Base-by-base conservation (phyloP, 2,113 vertebrate species). In the Falcunculus frontatus region DNA sequence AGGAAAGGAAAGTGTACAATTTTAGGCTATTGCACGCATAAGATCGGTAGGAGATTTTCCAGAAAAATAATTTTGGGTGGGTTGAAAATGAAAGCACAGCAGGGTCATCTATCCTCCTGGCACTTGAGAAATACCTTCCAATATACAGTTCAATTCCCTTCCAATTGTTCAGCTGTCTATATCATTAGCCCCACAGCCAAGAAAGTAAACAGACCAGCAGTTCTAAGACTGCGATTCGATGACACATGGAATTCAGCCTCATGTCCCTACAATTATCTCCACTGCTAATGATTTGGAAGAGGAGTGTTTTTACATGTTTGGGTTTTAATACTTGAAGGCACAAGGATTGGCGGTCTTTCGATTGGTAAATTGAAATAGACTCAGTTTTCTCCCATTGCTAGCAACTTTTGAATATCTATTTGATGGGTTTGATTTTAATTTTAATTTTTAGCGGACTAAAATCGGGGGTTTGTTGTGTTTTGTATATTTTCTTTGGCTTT, bases 31-130 rank as follows among this genome's bases (percentile, higher is more conserved):
- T 75, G 37, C 49, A 86, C 42, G 4, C 12, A 15, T 49, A 67
- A 79, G 35, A 81, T 76, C 0, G 0, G 73, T 81, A 47, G 59
- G 73, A 91, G 49, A 42, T 73, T 95, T 89, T 95, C 42, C 41
- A 10, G 57, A 76, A 92, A 96, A 93, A 92, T 90, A 95, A 92
- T 79, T 82, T 96, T 18, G 55, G 41, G 50, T 72, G 49, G 30
- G 52, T 73, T 94, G 73, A 90, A 94, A 96, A 96, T 89, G 87
- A 94, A 95, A 95, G 39, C 60, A 80, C 90, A 83, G 70, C 25
- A 90, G 74, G 49, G 77, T 89, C 74, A 92, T 82, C 70, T 93
- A 72, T 93, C 67, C 70, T 87, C 62, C 74, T 87, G 84, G 88
- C 83, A 88, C 72, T 86, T 90, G 89, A 97, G 72, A 82, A 76